A percentile compares a stretch with the other conserved stretches of the same genome.
Evolutionary conservation across 2,797 vertebrate species (phyloP).

Genomic region (Lycodopsis pacificus): DNA sequence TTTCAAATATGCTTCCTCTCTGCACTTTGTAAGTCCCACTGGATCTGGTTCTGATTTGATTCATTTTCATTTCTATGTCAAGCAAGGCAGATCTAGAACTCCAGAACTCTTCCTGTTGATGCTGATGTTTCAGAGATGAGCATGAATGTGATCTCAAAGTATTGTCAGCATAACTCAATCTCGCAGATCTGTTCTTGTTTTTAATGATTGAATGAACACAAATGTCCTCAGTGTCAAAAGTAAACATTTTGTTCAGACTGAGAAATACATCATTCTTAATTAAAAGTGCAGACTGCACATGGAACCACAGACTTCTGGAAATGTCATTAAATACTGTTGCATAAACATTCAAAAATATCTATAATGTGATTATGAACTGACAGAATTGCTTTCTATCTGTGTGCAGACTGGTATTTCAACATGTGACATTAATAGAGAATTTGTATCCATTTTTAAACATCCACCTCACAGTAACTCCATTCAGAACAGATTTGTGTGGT

Average conservation of each 20-base stretch:
- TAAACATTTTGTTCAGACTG: neutral
- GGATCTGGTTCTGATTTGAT: constrained; percentile 25
- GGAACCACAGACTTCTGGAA: neutral
- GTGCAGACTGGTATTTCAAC: neutral
- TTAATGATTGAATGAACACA: constrained; percentile 24
- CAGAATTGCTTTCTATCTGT: neutral
- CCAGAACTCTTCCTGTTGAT: constrained; percentile 25
- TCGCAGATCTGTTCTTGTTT: constrained; percentile 26
- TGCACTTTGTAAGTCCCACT: constrained; percentile 6
- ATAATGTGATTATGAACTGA: neutral
- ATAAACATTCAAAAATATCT: neutral
- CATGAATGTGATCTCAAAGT: constrained; percentile 12
- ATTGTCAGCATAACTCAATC: constrained; percentile 7
- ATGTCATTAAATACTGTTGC: neutral
- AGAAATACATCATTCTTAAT: constrained; percentile 4
- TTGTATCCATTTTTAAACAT: constrained; percentile 38
- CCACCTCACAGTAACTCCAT: constrained; percentile 13
- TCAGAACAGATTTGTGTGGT: constrained; percentile 48
- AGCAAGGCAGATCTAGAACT: constrained; percentile 1
- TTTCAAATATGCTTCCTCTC: neutral
- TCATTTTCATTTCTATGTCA: constrained; percentile 16
- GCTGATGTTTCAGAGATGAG: constrained; percentile 21
- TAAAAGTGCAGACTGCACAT: neutral
- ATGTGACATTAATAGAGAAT: constrained; percentile 9
- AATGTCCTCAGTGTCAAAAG: neutral